Evolutionary conservation across 2,888 invertebrate species (phyloP).

Genomic region (Drosophila borborema): DNA sequence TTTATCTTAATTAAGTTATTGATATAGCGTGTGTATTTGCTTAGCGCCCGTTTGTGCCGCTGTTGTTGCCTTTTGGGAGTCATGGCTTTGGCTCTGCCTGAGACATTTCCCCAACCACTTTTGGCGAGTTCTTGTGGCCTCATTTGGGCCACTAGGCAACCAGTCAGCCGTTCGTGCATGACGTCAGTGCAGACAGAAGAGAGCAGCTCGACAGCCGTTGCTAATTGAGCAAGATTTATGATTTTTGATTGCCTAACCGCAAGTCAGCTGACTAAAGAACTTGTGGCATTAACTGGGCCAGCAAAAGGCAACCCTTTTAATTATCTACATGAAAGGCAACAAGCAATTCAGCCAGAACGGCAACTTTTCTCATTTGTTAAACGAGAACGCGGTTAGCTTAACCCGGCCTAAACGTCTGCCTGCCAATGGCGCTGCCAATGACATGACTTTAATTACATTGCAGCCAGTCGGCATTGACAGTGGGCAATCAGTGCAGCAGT

Average conservation of each 20-base stretch:
- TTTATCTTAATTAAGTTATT: constrained; percentile 83
- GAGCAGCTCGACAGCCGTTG: constrained; percentile 15
- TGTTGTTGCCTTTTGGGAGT: not conserved
- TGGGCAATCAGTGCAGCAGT: constrained; percentile 44
- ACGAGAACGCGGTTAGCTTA: constrained; percentile 19
- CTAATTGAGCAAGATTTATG: constrained; percentile 75
- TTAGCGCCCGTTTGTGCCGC: constrained; percentile 28
- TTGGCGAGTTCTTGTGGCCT: not conserved
- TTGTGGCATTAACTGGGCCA: constrained; percentile 23
- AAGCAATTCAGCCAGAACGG: constrained; percentile 6
- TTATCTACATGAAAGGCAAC: constrained; percentile 44
- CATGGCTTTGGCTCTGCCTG: constrained; percentile 13
- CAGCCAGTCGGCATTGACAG: constrained; percentile 53
- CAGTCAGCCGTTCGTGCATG: constrained; percentile 24
- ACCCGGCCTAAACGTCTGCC: constrained; percentile 33
- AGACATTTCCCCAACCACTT: constrained; percentile 13
- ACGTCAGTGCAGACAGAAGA: constrained; percentile 43
- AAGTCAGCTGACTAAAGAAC: constrained; percentile 61
- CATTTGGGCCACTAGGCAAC: constrained; percentile 11
- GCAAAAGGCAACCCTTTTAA: constrained; percentile 53
- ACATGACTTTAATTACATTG: constrained; percentile 77
- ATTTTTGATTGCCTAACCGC: constrained; percentile 68
- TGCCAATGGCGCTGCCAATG: constrained; percentile 71
- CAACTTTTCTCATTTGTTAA: constrained; percentile 59
- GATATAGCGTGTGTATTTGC: constrained; percentile 70